Percentiles rank a stretch among this genome's conserved stretches.
Conservation (phyloP, 2,113 vertebrate genomes). For the Progne subis region DNA sequence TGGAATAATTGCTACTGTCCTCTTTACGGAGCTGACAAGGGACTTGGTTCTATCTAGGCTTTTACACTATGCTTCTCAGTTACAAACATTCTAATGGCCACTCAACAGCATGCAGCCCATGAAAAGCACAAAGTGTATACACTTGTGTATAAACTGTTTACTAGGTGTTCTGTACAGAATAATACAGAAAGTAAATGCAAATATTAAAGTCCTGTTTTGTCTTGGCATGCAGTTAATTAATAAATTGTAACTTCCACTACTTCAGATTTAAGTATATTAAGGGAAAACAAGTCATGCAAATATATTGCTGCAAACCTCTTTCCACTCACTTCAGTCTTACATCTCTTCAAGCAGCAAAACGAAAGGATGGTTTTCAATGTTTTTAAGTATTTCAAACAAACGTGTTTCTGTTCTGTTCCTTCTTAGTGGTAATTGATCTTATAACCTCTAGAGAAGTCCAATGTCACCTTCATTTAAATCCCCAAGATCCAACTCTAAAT, state of each 20-base stretch:
- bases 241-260: not conserved
- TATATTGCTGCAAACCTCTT: not conserved
- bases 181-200: not conserved
- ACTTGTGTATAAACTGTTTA: not conserved
- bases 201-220: not conserved
- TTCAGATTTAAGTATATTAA: not conserved
- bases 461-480: conserved; percentile 72
- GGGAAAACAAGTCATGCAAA: not conserved
- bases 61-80: not conserved
- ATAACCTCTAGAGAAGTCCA: conserved; percentile 65
- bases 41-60: not conserved
- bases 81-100: not conserved
- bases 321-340: not conserved
- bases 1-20: not conserved
- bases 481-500: conserved; percentile 15
- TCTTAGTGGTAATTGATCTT: conserved; percentile 78
- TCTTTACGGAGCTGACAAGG: not conserved
- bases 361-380: not conserved
- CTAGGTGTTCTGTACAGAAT: not conserved
- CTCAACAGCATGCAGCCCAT: not conserved
- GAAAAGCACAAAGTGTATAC: not conserved
- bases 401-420: not conserved
- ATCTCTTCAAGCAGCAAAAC: not conserved
- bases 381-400: not conserved
- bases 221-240: not conserved